phyloP scores from a whole-genome alignment of 2,113 vertebrate species.

The Pseudorasbora parva region DNA sequence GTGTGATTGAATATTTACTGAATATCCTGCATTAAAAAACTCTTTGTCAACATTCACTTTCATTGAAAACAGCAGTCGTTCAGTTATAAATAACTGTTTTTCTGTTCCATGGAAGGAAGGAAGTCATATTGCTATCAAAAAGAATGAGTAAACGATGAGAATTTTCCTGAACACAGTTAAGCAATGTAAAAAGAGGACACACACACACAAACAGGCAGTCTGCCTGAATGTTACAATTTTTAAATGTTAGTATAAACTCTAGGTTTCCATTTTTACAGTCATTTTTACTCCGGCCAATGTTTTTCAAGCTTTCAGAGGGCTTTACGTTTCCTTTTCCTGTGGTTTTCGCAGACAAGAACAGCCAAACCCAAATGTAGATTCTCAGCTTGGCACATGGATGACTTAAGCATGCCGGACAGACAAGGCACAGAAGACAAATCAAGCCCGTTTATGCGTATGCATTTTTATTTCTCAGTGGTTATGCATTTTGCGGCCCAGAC shows the following conservation, averaged over 20 bases:
- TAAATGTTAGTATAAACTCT: slow-evolving; percentile 37
- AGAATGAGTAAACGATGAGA: background rate
- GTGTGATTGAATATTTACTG: too few relatives aligned
- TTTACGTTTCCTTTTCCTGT: slow-evolving; percentile 80
- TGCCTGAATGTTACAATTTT: background rate
- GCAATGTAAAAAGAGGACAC: background rate
- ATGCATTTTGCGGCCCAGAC: slow-evolving; percentile 77
- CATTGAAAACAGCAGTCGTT: background rate
- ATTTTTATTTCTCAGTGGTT: slow-evolving; percentile 74
- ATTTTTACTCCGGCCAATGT: slow-evolving; percentile 76
- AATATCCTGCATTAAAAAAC: background rate
- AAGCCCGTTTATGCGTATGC: slow-evolving; percentile 76
- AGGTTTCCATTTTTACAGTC: slow-evolving; percentile 70
- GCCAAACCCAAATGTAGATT: slow-evolving; percentile 83
- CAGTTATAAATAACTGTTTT: background rate
- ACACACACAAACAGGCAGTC: background rate
- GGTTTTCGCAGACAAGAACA: slow-evolving; percentile 74
- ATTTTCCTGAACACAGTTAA: background rate
- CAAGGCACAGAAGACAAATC: slow-evolving; percentile 74
- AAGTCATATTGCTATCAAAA: background rate
- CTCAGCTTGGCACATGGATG: slow-evolving; percentile 72
- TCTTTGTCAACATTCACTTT: background rate
- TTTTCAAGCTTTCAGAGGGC: slow-evolving; percentile 73
- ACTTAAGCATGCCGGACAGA: slow-evolving; percentile 74
- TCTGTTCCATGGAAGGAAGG: background rate